Percentiles rank a stretch among this genome's conserved stretches.
These are phyloP conservation scores for Dallia pectoralis DNA, from an alignment of 2,797 vertebrate species.

Conservation along the genomic window DNA sequence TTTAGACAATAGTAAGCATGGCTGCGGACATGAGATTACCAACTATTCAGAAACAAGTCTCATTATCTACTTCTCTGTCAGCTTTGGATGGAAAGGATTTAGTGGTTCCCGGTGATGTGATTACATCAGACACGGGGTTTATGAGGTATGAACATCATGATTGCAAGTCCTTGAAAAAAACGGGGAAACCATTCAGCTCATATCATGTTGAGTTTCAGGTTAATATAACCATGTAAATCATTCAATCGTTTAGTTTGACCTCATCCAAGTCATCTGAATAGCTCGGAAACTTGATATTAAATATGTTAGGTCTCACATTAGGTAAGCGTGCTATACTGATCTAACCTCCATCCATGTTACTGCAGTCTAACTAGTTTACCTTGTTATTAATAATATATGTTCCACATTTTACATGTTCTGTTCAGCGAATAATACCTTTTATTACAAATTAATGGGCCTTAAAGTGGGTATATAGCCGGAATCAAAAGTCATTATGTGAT, in stretches of 20 bases:
- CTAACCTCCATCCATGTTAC: background rate
- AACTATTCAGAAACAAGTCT: conserved; percentile 57
- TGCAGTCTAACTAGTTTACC: background rate
- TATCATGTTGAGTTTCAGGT: background rate
- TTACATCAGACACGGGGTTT: conserved; percentile 94
- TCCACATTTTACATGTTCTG: background rate
- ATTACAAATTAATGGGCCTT: background rate
- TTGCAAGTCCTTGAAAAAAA: background rate
- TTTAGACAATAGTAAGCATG: conserved; percentile 73
- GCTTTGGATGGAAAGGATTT: conserved; percentile 75
- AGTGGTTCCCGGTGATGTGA: conserved; percentile 93
- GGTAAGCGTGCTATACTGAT: background rate
- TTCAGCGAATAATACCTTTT: background rate
- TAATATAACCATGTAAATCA: background rate
- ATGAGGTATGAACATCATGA: conserved; percentile 81
- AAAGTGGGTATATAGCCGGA: background rate
- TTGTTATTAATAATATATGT: background rate
- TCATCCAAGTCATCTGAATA: background rate
- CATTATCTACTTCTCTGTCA: conserved; percentile 24
- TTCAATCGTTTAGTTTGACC: background rate
- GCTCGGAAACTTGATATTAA: background rate
- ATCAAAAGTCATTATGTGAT: background rate
- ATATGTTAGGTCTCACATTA: background rate
- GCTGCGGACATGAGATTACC: conserved; percentile 86
- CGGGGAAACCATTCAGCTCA: background rate